Evolutionary conservation across 2,113 vertebrate species (phyloP).

Genomic region (Mormyrus lacerda): DNA sequence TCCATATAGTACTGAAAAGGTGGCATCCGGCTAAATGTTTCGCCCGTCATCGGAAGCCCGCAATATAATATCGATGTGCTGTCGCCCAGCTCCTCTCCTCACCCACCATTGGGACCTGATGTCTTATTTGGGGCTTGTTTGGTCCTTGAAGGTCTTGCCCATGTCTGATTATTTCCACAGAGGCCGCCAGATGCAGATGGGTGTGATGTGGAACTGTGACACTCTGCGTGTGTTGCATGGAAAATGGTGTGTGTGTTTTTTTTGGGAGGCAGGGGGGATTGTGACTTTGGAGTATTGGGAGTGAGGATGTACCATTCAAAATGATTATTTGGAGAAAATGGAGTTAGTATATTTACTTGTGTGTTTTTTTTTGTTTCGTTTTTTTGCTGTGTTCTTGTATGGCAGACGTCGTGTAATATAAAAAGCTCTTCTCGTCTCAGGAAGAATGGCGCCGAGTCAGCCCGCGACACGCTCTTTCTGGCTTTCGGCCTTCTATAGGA

Average conservation of each 20-base stretch:
- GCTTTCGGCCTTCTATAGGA: not conserved
- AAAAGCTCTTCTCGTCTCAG: not conserved
- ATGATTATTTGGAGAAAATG: not conserved
- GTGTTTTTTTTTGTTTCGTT: not conserved
- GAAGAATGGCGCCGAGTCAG: not conserved
- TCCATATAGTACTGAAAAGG: too few species aligned
- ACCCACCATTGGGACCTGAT: not conserved
- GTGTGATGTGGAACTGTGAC: not conserved
- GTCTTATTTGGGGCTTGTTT: not conserved
- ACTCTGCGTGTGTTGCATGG: not conserved
- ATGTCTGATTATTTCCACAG: not conserved
- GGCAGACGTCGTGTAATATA: not conserved
- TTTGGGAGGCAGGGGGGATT: not conserved
- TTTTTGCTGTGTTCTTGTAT: not conserved
- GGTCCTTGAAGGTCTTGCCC: not conserved
- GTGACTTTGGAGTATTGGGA: not conserved
- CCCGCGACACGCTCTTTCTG: not conserved
- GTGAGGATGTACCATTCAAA: not conserved
- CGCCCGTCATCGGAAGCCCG: too few species aligned
- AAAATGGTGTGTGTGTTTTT: not conserved
- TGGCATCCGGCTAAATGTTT: too few species aligned
- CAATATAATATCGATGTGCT: too few species aligned
- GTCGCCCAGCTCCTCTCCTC: not conserved
- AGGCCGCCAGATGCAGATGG: not conserved
- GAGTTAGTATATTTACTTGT: not conserved